These are phyloP conservation scores for Eristalis intricaria DNA, from an alignment of 2,888 invertebrate species.

Conservation along the genomic window DNA sequence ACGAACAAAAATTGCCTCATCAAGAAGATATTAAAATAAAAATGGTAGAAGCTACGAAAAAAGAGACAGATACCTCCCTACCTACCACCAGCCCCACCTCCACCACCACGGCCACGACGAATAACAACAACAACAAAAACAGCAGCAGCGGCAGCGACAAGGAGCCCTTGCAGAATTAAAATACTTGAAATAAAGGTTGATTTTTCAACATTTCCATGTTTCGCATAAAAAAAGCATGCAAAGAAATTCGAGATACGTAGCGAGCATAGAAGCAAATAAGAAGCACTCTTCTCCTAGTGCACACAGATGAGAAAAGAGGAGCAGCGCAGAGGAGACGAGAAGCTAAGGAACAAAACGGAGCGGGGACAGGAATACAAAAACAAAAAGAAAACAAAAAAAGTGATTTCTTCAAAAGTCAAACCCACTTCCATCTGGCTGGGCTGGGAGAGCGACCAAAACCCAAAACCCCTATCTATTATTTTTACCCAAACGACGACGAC, in stretches of 20 bases:
- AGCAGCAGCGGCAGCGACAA: conserved; percentile 3
- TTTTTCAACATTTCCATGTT: conserved; percentile 71
- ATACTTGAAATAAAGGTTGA: conserved; percentile 70
- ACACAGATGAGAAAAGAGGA: conserved; percentile 53
- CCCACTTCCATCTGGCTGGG: conserved; percentile 71
- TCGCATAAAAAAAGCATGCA: conserved; percentile 29
- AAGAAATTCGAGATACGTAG: conserved; percentile 14
- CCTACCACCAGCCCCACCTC: conserved; percentile 13
- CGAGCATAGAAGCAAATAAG: conserved; percentile 35
- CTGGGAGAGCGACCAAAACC: conserved; percentile 45
- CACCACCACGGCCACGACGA: background rate
- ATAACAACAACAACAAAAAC: background rate
- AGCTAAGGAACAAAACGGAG: conserved; percentile 51
- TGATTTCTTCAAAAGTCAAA: conserved; percentile 72
- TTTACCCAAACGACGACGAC: conserved; percentile 50
- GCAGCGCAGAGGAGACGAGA: conserved; percentile 31
- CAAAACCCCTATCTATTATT: conserved; percentile 64
- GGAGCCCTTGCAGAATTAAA: conserved; percentile 67
- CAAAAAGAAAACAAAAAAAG: conserved; percentile 24
- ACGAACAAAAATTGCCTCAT: conserved; percentile 71
- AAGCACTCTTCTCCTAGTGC: conserved; percentile 52
- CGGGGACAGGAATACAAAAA: conserved; percentile 13
- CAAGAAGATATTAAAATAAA: conserved; percentile 72
- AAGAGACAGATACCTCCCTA: conserved; percentile 31
- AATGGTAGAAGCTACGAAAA: conserved; percentile 56